Base-by-base conservation (phyloP, 2,888 invertebrate species). In the Bruchidius siliquastri region DNA sequence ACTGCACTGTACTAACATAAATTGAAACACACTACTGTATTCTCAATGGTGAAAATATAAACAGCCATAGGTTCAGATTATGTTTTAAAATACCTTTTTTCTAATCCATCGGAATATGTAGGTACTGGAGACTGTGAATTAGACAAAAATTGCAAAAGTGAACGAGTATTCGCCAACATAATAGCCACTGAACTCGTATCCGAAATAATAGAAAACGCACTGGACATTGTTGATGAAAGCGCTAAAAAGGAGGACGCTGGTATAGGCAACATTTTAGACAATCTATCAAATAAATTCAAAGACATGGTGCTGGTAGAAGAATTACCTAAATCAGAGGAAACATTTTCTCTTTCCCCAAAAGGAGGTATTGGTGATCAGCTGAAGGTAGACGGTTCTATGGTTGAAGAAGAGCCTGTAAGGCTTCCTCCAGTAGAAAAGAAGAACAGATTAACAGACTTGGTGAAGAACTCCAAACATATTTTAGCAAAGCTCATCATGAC, bases 401-500 rank as follows among this genome's bases (percentile, higher is more conserved):
- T 74, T 18, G 79, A 79, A 72, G 72, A 78, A 21, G 69, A 78
- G 18, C 72, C 77, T 8, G 30, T 74, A 0, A 78, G 76, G 71
- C 80, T 81, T 70, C 80, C 79, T 20, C 83, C 85, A 21, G 85
- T 89, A 68, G 87, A 87, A 30, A 82, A 90, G 86, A 85, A 88
- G 85, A 84, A 82, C 13, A 81, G 86, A 18, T 80, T 86, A 10
- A 86, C 86, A 2, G 86, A 86, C 78, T 76, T 86, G 32, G 84
- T 86, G 18, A 85, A 83, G 80, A 86, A 85, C 78, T 86, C 86
- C 10, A 86, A 85, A 73, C 84, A 84, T 72, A 74, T 83, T 18
- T 71, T 82, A 18, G 77, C 82, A 0, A 83, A 80, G 77, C 76
- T 82, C 1, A 82, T 83, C 22, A 77, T 83, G 20, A 82, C 78